These are phyloP conservation scores for Maniola jurtina DNA, from an alignment of 1,140 invertebrate species.

Conservation along the genomic window DNA sequence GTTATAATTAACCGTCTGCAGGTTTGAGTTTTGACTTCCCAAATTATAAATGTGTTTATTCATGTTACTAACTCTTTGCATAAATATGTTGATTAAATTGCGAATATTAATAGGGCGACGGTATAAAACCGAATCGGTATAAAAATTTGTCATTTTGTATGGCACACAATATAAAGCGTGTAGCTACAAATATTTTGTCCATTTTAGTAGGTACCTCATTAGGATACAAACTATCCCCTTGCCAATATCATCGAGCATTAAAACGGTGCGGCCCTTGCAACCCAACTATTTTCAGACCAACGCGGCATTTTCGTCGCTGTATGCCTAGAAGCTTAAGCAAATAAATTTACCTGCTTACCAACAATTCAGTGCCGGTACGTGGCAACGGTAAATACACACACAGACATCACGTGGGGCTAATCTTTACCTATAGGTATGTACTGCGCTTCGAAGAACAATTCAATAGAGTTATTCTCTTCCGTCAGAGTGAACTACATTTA, in stretches of 20 bases:
- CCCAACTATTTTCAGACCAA: background rate
- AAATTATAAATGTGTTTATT: background rate
- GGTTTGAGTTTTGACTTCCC: background rate
- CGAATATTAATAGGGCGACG: too few species aligned
- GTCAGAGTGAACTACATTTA: too few species aligned
- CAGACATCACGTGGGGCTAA: conserved; percentile 27
- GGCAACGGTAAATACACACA: conserved; percentile 28
- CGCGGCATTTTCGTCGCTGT: background rate
- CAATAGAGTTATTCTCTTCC: conserved; percentile 28
- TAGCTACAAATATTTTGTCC: too few species aligned
- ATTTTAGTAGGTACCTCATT: too few species aligned
- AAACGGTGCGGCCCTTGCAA: background rate
- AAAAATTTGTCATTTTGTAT: background rate
- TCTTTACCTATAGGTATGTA: conserved; percentile 22
- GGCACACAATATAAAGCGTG: too few species aligned
- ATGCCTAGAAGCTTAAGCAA: conserved; percentile 21
- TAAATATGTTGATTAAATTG: too few species aligned
- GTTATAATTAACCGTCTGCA: too few species aligned
- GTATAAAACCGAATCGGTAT: background rate
- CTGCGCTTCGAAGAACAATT: conserved; percentile 21
- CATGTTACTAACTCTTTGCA: background rate
- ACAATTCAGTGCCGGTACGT: conserved; percentile 25
- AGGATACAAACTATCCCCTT: too few species aligned
- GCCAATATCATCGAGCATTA: too few species aligned
- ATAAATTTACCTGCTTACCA: conserved; percentile 23